Base-by-base conservation (phyloP, 1,140 invertebrate genomes). In the Aricia agestis region DNA sequence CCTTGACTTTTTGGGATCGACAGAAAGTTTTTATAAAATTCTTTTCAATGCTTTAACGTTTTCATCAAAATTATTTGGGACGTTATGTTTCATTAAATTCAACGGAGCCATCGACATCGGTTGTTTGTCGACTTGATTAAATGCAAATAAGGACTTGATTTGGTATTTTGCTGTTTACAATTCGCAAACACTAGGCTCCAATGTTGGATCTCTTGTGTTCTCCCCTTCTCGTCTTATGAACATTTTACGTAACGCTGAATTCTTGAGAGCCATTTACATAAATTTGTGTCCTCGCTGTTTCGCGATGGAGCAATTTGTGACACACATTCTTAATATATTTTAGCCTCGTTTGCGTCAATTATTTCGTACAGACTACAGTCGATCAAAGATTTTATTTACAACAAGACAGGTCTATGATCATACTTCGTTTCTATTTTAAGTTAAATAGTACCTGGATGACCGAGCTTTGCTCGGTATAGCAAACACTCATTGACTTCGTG, bases 211-310 rank as follows among this genome's bases (percentile, higher is more conserved):
- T 72, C 78, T 74, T 67, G 77, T 63, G 77, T 58, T 78, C 69
- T 75, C 78, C 71, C 82, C 74, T 70, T 70, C 76, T 76, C 81
- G 75, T 83, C 84, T 84, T 84, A 80, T 82, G 84, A 82, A 84
- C 80, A 81, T 83, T 86, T 81, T 82, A 83, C 79, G 78, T 86
- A 84, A 86, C 82, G 76, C 71, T 77, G 76, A 81, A 79, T 79
- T 81, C 82, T 86, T 82, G 80, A 87, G 87, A 83, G 79, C 82
- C 76, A 87, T 89, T 80, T 87, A 82, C 86, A 87, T 87, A 84
- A 85, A 87, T 86, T 87, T 86, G 82, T 81, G 85, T 89, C 86
- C 83, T 86, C 83, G 83, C 85, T 78, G 75, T 78, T 77, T 80
- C 78, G 85, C 83, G 83, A 82, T 78, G 78, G 76, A 74, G 80